Percentiles rank a stretch among this genome's conserved stretches.
phyloP scores from a whole-genome alignment of 2,888 invertebrate genomes.

The Spialia ferax region DNA sequence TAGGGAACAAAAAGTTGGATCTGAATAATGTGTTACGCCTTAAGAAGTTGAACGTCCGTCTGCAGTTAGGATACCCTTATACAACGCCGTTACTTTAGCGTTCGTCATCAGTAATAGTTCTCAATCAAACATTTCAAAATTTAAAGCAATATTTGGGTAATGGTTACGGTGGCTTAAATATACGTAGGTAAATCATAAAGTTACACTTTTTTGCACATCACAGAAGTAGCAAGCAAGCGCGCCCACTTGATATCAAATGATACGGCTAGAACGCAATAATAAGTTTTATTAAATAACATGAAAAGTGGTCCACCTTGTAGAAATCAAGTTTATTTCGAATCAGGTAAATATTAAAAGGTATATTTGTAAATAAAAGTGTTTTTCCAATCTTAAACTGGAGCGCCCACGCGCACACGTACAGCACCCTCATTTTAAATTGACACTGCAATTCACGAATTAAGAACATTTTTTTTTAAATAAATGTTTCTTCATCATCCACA shows the following conservation, averaged over 20 bases:
- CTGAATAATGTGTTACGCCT: slow-evolving; percentile 55
- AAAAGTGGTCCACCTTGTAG: neutral
- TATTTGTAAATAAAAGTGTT: too few relatives aligned
- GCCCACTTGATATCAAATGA: neutral
- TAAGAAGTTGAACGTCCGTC: slow-evolving; percentile 65
- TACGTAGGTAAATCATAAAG: neutral
- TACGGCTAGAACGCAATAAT: neutral
- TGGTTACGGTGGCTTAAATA: neutral
- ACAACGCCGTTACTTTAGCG: slow-evolving; percentile 54
- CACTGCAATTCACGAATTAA: too few relatives aligned
- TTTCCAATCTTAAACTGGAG: too few relatives aligned
- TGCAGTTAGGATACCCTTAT: slow-evolving; percentile 51
- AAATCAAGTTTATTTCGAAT: neutral
- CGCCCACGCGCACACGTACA: too few relatives aligned
- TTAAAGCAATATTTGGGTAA: neutral
- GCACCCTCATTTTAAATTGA: too few relatives aligned
- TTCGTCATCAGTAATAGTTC: slow-evolving; percentile 42
- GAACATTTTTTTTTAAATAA: too few relatives aligned
- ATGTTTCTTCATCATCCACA: too few relatives aligned
- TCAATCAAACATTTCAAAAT: neutral
- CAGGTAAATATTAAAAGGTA: neutral
- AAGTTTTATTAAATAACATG: neutral
- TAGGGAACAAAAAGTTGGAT: slow-evolving; percentile 59
- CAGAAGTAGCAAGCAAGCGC: neutral
- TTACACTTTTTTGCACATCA: neutral